Evolutionary conservation across 2,888 invertebrate species (phyloP).

Genomic region (Auanema sp.): DNA sequence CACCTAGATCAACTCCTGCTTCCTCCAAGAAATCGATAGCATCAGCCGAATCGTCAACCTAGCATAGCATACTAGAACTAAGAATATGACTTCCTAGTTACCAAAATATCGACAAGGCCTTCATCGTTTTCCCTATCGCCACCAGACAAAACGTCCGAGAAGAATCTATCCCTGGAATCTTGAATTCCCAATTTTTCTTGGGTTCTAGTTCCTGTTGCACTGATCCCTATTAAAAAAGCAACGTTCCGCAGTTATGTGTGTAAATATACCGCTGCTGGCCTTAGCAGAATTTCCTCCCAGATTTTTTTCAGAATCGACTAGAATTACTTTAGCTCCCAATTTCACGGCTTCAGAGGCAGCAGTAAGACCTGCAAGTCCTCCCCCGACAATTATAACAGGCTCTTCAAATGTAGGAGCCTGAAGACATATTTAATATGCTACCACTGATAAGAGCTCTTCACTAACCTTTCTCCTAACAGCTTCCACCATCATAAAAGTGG

Average conservation of each 20-base stretch:
- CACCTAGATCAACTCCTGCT: slow-evolving; percentile 57
- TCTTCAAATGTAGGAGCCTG: slow-evolving; percentile 32
- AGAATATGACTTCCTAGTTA: slow-evolving; percentile 10
- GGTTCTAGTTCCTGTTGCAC: slow-evolving; percentile 55
- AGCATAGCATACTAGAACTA: slow-evolving; percentile 2
- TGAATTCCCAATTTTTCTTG: slow-evolving; percentile 49
- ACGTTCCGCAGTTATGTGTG: neutral
- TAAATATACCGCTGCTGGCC: slow-evolving; percentile 52
- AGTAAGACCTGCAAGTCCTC: slow-evolving; percentile 57
- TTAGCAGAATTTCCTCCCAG: slow-evolving; percentile 63
- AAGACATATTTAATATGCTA: neutral
- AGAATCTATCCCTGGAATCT: slow-evolving; percentile 52
- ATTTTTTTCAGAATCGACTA: slow-evolving; percentile 56
- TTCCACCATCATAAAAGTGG: no score
- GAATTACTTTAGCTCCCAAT: slow-evolving; percentile 43
- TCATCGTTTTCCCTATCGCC: slow-evolving; percentile 62
- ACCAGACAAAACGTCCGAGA: slow-evolving; percentile 59
- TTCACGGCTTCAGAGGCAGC: slow-evolving; percentile 52
- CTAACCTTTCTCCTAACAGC: slow-evolving; percentile 8
- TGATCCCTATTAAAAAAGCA: slow-evolving; percentile 51
- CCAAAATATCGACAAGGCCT: slow-evolving; percentile 57
- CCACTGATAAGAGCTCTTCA: neutral
- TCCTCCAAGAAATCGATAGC: slow-evolving; percentile 53
- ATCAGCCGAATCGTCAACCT: slow-evolving; percentile 14
- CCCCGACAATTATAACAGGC: slow-evolving; percentile 59